Evolutionary conservation across 2,113 vertebrate genomes (phyloP).

Genomic region (Nicator chloris): DNA sequence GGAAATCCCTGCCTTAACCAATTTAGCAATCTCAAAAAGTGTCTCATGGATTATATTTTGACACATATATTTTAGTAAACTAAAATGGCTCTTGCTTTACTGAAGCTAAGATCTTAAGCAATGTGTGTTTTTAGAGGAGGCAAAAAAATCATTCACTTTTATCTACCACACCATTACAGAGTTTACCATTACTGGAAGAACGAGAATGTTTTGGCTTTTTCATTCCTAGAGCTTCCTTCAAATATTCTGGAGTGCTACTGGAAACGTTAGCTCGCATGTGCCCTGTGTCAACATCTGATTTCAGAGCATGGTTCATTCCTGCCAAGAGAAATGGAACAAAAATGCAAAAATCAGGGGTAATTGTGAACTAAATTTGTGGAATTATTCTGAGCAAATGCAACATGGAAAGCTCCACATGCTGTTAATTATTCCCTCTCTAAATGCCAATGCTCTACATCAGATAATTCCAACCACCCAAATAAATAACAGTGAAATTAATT

Average conservation of each 20-base stretch:
- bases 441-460: background rate
- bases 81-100: background rate
- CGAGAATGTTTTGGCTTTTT: slow-evolving; percentile 76
- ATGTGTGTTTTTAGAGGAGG: background rate
- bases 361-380: background rate
- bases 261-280: background rate
- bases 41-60: background rate
- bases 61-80: background rate
- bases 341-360: background rate
- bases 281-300: slow-evolving; percentile 59
- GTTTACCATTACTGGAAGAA: slow-evolving; percentile 75
- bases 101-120: background rate
- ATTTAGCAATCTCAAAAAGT: background rate
- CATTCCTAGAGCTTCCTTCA: slow-evolving; percentile 79
- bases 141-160: background rate
- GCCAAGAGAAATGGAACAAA: slow-evolving; percentile 23
- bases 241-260: slow-evolving; percentile 70
- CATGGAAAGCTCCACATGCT: background rate
- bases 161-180: background rate
- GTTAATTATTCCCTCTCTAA: slow-evolving; percentile 1
- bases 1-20: background rate
- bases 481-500: background rate
- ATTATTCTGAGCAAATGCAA: slow-evolving; percentile 6
- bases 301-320: slow-evolving; percentile 63
- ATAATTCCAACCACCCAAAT: slow-evolving; percentile 9